Percentiles rank a stretch among this genome's conserved stretches.
These are phyloP conservation scores for Hydrocynus forskahlii DNA, from an alignment of 2,797 vertebrate genomes.

Conservation along the genomic window DNA sequence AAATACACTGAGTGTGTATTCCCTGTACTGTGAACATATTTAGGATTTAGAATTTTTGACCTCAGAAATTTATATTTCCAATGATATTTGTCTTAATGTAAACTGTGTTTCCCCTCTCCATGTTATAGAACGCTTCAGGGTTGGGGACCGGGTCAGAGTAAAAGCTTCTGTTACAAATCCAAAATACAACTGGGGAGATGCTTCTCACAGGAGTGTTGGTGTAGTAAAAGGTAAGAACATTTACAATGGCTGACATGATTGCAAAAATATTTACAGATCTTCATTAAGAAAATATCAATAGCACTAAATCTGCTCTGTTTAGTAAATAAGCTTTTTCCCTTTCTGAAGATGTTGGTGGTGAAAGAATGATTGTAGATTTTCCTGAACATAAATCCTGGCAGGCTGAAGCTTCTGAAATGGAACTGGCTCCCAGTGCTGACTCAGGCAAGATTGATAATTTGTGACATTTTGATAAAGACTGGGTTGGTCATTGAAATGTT, in stretches of 20 bases:
- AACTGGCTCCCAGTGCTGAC: not conserved
- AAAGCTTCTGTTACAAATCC: not conserved
- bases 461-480: no score
- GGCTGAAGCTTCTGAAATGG: not conserved
- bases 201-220: slow-evolving; percentile 24
- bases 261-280: not conserved
- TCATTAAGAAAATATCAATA: no score
- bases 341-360: not conserved
- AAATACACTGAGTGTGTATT: no score
- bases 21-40: no score
- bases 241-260: not conserved
- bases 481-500: no score
- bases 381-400: not conserved
- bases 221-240: slow-evolving; percentile 31
- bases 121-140: not conserved
- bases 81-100: no score
- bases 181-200: not conserved
- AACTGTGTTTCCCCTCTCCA: no score
- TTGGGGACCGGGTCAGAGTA: not conserved
- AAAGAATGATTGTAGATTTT: not conserved
- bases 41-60: no score
- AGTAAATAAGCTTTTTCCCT: not conserved
- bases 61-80: no score
- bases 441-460: not conserved
- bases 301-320: no score